Conservation (phyloP, 2,888 invertebrate species). For the Drosophila fulvimacula region DNA sequence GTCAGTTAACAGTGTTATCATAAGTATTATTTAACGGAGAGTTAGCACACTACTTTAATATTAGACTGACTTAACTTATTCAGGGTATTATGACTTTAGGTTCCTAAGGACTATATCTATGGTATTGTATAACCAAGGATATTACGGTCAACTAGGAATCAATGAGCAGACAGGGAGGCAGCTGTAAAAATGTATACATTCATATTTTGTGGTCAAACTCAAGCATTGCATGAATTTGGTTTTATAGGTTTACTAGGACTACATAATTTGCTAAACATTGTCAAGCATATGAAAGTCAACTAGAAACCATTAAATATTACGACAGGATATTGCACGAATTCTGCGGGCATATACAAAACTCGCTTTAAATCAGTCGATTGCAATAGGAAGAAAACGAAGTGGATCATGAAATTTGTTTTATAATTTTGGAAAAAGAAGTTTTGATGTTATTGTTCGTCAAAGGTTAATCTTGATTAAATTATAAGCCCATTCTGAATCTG, state of each 20-base stretch:
- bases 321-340: background rate
- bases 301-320: slow-evolving; percentile 2
- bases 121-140: background rate
- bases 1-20: background rate
- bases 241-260: background rate
- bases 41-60: background rate
- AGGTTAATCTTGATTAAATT: background rate
- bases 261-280: background rate
- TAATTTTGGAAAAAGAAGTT: too few species aligned
- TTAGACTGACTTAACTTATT: too few species aligned
- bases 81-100: too few species aligned
- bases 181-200: background rate
- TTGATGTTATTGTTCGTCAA: background rate
- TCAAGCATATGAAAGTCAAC: background rate
- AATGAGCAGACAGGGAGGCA: background rate
- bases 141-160: background rate
- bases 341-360: background rate
- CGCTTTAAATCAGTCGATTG: background rate
- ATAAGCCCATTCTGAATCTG: background rate
- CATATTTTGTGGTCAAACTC: background rate
- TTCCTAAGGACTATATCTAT: background rate
- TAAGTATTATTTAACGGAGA: too few species aligned
- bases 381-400: too few species aligned
- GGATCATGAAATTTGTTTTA: too few species aligned
- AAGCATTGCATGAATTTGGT: background rate